Evolutionary conservation across 2,888 invertebrate genomes (phyloP).

Genomic region (Teleogryllus oceanicus): DNA sequence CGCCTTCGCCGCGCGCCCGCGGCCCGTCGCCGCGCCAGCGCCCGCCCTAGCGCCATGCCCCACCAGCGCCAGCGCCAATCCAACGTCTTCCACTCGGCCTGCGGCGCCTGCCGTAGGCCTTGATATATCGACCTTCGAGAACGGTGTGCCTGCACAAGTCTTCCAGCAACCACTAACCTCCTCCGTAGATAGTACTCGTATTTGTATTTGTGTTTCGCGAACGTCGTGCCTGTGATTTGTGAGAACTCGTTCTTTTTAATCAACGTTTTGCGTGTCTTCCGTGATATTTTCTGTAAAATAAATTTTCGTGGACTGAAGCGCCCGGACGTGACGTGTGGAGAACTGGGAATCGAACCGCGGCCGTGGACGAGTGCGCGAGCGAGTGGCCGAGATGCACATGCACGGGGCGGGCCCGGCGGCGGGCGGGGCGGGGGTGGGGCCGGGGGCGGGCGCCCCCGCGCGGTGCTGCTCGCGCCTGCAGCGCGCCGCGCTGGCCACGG

Average conservation of each 20-base stretch:
- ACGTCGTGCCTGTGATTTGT: no score
- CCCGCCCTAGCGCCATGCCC: background rate
- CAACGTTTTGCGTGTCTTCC: no score
- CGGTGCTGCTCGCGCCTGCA: constrained; percentile 46
- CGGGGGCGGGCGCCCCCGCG: constrained; percentile 29
- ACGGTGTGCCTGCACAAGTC: constrained; percentile 48
- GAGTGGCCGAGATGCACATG: background rate
- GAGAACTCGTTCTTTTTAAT: no score
- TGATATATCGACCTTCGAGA: background rate
- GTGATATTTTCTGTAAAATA: no score
- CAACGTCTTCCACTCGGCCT: background rate
- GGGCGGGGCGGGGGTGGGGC: constrained; percentile 12
- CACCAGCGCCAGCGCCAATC: background rate
- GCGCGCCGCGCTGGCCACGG: constrained; percentile 50
- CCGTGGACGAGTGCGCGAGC: background rate
- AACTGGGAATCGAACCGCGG: background rate
- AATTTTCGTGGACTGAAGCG: no score
- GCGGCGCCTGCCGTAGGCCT: constrained; percentile 25
- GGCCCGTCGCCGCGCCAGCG: constrained; percentile 5
- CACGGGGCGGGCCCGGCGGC: background rate
- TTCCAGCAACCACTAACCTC: constrained; percentile 47
- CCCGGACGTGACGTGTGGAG: no score
- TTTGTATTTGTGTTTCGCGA: no score
- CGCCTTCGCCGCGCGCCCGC: constrained; percentile 45
- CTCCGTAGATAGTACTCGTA: no score